These are phyloP conservation scores for Aquatica leii DNA, from an alignment of 2,888 invertebrate species.

Conservation along the genomic window DNA sequence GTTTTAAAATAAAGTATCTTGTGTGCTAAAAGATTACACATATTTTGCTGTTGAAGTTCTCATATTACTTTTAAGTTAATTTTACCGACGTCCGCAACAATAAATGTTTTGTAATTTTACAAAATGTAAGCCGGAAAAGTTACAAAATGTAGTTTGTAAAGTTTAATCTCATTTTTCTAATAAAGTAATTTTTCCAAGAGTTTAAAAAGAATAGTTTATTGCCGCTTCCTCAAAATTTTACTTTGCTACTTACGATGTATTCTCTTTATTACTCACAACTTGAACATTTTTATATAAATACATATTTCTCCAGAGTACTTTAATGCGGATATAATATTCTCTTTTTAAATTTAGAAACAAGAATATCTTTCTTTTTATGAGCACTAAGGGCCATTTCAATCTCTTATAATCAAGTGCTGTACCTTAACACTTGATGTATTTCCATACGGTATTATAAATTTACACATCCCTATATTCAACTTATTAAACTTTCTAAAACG, in stretches of 20 bases:
- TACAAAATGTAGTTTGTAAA: no score
- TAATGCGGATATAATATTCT: constrained; percentile 5
- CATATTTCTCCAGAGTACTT: constrained; percentile 9
- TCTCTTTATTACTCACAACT: background rate
- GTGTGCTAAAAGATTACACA: no score
- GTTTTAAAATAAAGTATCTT: no score
- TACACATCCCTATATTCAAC: constrained; percentile 26
- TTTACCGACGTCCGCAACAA: no score
- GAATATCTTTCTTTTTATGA: constrained; percentile 18
- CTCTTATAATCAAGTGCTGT: constrained; percentile 14
- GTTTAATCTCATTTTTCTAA: no score
- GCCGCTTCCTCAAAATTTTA: background rate
- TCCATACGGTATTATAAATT: constrained; percentile 26
- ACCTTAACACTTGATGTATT: constrained; percentile 25
- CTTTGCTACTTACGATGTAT: background rate
- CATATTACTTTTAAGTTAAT: no score
- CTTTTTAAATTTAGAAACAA: constrained; percentile 11
- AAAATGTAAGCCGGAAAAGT: no score
- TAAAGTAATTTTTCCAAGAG: no score
- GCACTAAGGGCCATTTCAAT: constrained; percentile 22
- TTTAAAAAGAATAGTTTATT: no score
- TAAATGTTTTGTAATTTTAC: no score
- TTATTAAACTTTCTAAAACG: constrained; percentile 27
- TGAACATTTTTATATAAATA: constrained; percentile 10
- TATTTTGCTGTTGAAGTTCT: no score